Evolutionary conservation across 2,888 invertebrate species (phyloP), one percentile per base, ranked within the genome.

Genomic region (Helobdella robusta): DNA sequence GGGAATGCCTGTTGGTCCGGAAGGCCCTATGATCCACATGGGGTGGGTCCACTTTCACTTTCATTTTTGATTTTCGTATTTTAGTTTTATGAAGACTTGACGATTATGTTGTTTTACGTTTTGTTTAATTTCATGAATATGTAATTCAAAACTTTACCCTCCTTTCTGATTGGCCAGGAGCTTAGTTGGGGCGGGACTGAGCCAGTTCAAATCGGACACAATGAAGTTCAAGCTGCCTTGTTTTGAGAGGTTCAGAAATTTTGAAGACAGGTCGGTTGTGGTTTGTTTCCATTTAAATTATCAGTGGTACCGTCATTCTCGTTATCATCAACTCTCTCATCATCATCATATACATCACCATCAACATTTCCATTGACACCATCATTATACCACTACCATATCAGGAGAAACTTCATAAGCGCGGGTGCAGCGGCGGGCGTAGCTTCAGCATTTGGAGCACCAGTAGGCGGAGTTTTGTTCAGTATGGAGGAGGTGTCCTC

Each of bases 401-500:
- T 8, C 71, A 78, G 78, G 70, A 73, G 78, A 34, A 78, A 78
- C 66, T 78, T 78, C 68, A 75, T 77, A 52, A 75, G 77, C 23
- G 78, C 78, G 61, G 81, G 80, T 3, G 80, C 79, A 15, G 80
- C 80, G 8, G 79, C 79, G 20, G 81, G 81, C 0, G 78, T 81
- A 25, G 78, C 81, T 6, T 77, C 80, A 2, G 81, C 81, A 1
- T 81, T 81, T 69, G 78, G 79, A 5, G 78, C 81, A 4, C 81
- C 81, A 1, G 79, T 81, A 1, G 80, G 80, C 8, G 81, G 80
- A 3, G 72, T 81, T 48, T 73, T 80, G 44, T 81, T 81, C 69
- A 78, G 79, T 56, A 80, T 81, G 79, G 81, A 81, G 70, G 81
- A 81, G 70, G 80, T 68, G 40, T 79, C 80, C 0, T 80, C 80